Evolutionary conservation across 1,140 invertebrate genomes (phyloP), one percentile per base, ranked within the genome.

Genomic region (Musca vetustissima): DNA sequence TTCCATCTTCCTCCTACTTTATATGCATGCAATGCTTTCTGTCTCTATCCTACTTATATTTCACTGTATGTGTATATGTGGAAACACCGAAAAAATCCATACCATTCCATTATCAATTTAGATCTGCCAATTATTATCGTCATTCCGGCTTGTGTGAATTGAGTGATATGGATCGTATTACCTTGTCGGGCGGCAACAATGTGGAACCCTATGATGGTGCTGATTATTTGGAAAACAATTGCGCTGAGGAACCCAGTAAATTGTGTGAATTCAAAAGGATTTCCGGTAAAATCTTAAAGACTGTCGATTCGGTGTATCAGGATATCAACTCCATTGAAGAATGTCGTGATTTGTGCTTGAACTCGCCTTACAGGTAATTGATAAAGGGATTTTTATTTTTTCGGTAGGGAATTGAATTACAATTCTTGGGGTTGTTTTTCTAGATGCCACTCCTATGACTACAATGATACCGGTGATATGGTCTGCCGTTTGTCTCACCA

Each of bases 241-340:
- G 93, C 80, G 92, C 93, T 9, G 91, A 93, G 71, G 92, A 95
- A 77, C 93, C 93, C 0, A 92, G 92, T n/a, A 94, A 94, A 80
- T 84, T 96, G 49, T 97, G 95, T 84, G 94, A 97, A 80, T 97
- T 96, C 84, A 94, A 95, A 80, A 93, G 93, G 74, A 87, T 96
- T 73, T 88, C 87, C 17, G 93, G 93, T 2, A 89, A 92, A 69
- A 96, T 97, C 71, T 84, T 97, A 57, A 97, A 97, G 84, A 97
- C 95, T 0, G 94, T 97, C 3, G 94, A 97, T 76, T 93, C 93
- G 2, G 94, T 97, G 9, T 95, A 94, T 78, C 92, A 95, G 84
- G 93, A 95, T 74, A 91, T 96, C 4, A 90, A 90, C 67, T 93
- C 90, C 3, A 86, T 93, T 53, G 92, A 94, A 69, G 93, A 94